These are phyloP conservation scores for Brachionus rotundiformis DNA, from an alignment of 1,140 invertebrate species.

Conservation along the genomic window DNA sequence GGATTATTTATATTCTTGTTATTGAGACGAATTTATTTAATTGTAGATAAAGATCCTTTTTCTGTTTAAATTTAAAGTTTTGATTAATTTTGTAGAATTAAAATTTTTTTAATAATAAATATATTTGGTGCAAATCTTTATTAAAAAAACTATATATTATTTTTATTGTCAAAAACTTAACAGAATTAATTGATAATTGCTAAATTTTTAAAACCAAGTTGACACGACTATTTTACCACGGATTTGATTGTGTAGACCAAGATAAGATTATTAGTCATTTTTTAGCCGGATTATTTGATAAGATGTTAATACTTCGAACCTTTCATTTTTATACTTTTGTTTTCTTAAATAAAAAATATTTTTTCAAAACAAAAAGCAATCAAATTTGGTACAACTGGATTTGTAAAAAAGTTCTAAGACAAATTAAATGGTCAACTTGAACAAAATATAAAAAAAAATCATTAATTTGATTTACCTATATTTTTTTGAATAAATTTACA, in stretches of 20 bases:
- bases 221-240: not conserved
- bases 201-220: not conserved
- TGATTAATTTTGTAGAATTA: not conserved
- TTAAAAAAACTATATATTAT: too few relatives aligned
- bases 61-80: not conserved
- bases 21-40: conserved; percentile 35
- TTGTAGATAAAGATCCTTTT: conserved; percentile 42
- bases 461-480: conserved; percentile 9
- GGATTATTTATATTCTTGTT: conserved; percentile 36
- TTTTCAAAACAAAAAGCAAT: not conserved
- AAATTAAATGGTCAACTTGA: not conserved
- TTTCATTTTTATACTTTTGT: not conserved
- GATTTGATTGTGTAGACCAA: not conserved
- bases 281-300: not conserved
- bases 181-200: not conserved
- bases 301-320: not conserved
- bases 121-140: not conserved
- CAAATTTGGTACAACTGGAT: not conserved
- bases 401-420: not conserved
- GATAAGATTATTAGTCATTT: not conserved
- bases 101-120: conserved; percentile 16
- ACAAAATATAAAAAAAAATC: not conserved
- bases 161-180: not conserved
- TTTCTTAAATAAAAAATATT: not conserved
- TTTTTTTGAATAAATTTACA: not conserved